phyloP scores from a whole-genome alignment of 2,113 vertebrate genomes.

The Cinclus cinclus region DNA sequence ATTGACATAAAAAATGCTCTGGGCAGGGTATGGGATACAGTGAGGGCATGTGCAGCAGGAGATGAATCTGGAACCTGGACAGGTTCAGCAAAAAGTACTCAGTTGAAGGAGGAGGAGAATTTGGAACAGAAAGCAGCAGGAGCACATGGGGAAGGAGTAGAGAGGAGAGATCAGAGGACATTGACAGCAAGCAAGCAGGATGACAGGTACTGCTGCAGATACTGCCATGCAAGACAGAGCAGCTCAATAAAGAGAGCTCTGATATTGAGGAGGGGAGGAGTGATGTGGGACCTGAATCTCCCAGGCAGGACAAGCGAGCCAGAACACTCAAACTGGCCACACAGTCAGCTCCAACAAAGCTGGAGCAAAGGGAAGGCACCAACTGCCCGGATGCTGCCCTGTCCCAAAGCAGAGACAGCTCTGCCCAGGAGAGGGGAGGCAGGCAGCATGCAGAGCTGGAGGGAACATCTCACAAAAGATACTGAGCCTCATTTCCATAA shows the following conservation, averaged over 20 bases:
- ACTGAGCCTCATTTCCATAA: neutral
- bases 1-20: neutral
- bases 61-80: neutral
- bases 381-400: neutral
- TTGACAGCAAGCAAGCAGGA: neutral
- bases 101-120: neutral
- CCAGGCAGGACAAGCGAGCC: neutral
- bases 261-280: neutral
- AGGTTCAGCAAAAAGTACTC: neutral
- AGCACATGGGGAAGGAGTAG: neutral
- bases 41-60: neutral
- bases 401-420: neutral
- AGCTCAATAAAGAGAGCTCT: neutral
- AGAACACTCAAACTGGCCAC: fast-evolving
- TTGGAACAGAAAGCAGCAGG: neutral
- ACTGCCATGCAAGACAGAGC: neutral
- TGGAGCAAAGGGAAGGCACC: neutral
- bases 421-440: neutral
- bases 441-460: neutral
- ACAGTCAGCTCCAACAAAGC: neutral
- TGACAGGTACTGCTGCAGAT: neutral
- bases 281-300: neutral
- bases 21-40: neutral
- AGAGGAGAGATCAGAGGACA: neutral
- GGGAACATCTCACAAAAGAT: neutral